Base-by-base conservation (phyloP, 2,797 vertebrate genomes). In the Loris lydekkerianus region DNA sequence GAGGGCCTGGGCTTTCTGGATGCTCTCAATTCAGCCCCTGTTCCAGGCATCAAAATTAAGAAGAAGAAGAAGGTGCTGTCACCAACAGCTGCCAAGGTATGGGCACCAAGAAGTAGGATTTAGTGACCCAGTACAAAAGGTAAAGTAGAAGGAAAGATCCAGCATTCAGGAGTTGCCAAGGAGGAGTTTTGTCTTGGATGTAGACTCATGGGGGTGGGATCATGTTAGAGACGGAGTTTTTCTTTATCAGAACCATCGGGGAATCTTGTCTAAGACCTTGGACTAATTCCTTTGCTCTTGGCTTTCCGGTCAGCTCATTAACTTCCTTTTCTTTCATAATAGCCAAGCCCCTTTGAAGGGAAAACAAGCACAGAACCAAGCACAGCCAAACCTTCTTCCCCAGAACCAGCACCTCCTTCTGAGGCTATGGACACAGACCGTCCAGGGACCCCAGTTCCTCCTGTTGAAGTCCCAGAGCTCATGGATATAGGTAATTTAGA, bases 31-130 rank as follows among this genome's bases (percentile, higher is more conserved):
- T 99, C 99, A 0, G 99, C 99, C 18, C 99, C 99, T 2, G 98
- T 99, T 61, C 99, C 99, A 0, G 99, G 99, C 49, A 99, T 99
- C 97, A 99, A 99, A 97, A 99, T 99, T 97, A 99, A 99, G 96
- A 99, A 99, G 98, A 99, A 99, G 98, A 99, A 99, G 96, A 99
- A 99, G 87, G 99, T 98, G 1, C 97, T 98, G 23, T 99, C 99
- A 2, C 99, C 99, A 0, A 99, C 99, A 0, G 99, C 99, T 1
- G 98, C 99, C 97, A 99, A 99, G 99, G 99, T 99, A 97, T 53
- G 93, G 53, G 31, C 17, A 10, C 29, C 23, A 27, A 29, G 21
- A 15, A 14, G 11, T 20, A 43, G 46, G 10, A 27, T 37, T 82
- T 23, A 14, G 10, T 20, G 40, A 58, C 46, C 5, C 69, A n/a